These are phyloP conservation scores for Polydrusus pterygomalis DNA, from an alignment of 2,888 invertebrate genomes.

Conservation along the genomic window DNA sequence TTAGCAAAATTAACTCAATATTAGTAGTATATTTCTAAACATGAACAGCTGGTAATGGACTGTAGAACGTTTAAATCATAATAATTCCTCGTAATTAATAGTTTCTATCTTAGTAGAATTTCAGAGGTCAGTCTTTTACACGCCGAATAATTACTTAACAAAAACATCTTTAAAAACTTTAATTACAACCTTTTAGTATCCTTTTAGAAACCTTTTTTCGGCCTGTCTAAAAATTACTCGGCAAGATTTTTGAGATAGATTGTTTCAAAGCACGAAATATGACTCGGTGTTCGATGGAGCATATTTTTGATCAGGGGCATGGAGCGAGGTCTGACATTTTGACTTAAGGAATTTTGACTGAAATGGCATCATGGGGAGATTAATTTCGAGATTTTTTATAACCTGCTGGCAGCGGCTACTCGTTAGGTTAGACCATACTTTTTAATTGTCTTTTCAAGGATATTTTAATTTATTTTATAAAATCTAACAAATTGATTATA, in stretches of 20 bases:
- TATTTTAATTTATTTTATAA: not conserved
- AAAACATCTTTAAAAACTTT: constrained; percentile 35
- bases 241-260: constrained; percentile 48
- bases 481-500: too few relatives aligned
- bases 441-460: not conserved
- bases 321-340: constrained; percentile 41
- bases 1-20: too few relatives aligned
- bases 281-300: constrained; percentile 39
- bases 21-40: too few relatives aligned
- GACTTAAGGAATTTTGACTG: constrained; percentile 35
- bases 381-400: constrained; percentile 35
- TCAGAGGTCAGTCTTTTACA: not conserved
- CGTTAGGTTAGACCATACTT: not conserved
- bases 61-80: not conserved
- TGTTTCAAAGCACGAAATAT: constrained; percentile 48
- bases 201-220: constrained; percentile 43
- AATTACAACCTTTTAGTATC: constrained; percentile 48
- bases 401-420: constrained; percentile 15
- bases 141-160: constrained; percentile 19
- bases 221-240: constrained; percentile 47
- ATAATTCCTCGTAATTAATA: not conserved
- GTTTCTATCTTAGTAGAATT: not conserved
- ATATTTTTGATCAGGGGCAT: constrained; percentile 36
- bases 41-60: not conserved
- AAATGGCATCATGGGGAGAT: constrained; percentile 45